A percentile compares a stretch with the other conserved stretches of the same genome.
Evolutionary conservation across 2,888 invertebrate genomes (phyloP).

Genomic region (Hirtodrosophila trivittata): DNA sequence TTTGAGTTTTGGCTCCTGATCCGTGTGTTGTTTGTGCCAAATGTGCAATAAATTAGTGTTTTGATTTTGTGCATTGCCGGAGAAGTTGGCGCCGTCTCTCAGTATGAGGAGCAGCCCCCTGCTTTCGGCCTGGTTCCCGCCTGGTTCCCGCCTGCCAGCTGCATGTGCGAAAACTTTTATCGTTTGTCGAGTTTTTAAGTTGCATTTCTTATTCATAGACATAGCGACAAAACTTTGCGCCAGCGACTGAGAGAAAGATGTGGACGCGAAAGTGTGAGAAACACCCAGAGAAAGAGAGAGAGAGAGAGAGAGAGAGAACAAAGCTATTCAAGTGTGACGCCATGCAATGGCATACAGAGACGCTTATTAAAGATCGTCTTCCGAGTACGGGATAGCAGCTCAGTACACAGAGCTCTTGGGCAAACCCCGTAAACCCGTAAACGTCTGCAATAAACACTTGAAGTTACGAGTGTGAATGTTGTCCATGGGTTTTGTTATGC

Average conservation of each 20-base stretch:
- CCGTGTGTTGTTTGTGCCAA: constrained; percentile 73
- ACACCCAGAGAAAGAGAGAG: neutral
- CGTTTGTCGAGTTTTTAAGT: constrained; percentile 65
- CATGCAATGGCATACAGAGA: constrained; percentile 58
- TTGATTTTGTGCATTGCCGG: constrained; percentile 73
- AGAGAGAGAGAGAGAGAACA: constrained; percentile 16
- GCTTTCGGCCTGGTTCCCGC: too few species aligned
- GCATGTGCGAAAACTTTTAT: constrained; percentile 76
- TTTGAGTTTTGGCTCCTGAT: constrained; percentile 62
- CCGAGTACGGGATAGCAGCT: too few species aligned
- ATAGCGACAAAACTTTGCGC: constrained; percentile 48
- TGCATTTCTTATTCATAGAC: constrained; percentile 71
- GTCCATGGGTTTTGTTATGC: constrained; percentile 38
- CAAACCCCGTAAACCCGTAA: too few species aligned
- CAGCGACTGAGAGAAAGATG: neutral
- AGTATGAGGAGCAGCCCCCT: too few species aligned
- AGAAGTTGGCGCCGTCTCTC: constrained; percentile 60
- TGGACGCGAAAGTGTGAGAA: neutral
- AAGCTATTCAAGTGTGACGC: constrained; percentile 39
- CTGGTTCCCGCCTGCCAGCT: too few species aligned
- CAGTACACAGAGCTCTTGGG: too few species aligned
- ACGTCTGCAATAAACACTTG: constrained; percentile 60
- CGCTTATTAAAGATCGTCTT: constrained; percentile 58
- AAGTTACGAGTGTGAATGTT: constrained; percentile 43
- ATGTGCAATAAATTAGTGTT: constrained; percentile 78